Conservation (phyloP, 2,888 invertebrate genomes). For the Tipula unca region DNA sequence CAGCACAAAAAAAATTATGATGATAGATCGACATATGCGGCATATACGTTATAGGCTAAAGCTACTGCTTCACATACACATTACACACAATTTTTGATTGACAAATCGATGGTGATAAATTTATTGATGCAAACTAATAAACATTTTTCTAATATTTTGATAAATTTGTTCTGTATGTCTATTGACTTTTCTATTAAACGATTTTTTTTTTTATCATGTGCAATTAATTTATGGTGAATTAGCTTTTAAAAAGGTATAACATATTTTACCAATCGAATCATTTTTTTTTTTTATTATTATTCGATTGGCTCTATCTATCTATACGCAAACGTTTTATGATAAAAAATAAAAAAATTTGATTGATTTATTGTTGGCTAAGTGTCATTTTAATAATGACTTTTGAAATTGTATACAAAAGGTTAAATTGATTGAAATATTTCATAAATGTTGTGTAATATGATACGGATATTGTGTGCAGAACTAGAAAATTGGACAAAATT, state of each 20-base stretch:
- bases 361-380: not conserved
- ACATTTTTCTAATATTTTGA: not conserved
- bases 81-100: not conserved
- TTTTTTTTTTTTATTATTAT: not conserved
- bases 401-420: not conserved
- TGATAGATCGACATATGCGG: not conserved
- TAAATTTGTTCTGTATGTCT: not conserved
- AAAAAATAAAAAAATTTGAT: not conserved
- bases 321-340: not conserved
- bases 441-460: not conserved
- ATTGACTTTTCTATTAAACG: not conserved
- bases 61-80: not conserved
- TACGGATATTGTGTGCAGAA: not conserved
- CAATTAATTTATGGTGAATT: not conserved
- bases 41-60: not conserved
- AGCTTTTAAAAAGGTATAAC: not conserved
- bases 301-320: not conserved
- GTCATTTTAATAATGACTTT: not conserved
- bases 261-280: not conserved
- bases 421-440: not conserved
- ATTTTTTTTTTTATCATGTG: not conserved
- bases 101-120: not conserved
- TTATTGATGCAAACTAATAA: not conserved
- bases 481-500: not conserved
- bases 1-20: not conserved